Percentiles rank a stretch among this genome's conserved stretches.
These are phyloP conservation scores for Monarcha castaneiventris DNA, from an alignment of 2,113 vertebrate genomes.

Conservation along the genomic window DNA sequence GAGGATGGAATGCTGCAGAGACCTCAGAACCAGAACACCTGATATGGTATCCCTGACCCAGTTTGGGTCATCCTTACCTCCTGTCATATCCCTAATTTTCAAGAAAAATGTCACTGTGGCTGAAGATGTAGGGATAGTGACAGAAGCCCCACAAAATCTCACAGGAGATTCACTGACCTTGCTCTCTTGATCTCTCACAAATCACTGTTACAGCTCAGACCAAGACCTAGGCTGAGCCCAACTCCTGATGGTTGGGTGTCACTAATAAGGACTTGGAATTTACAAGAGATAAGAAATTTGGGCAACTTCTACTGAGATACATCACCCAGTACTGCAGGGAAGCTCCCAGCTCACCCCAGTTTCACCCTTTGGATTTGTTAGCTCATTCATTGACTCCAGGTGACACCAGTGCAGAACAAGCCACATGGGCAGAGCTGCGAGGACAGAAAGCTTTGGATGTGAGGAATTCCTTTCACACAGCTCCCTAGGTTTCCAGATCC, in stretches of 20 bases:
- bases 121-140: neutral
- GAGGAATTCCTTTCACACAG: neutral
- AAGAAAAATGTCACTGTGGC: neutral
- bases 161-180: neutral
- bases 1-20: neutral
- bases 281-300: neutral
- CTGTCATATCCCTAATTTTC: neutral
- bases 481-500: neutral
- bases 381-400: neutral
- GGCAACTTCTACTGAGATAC: neutral
- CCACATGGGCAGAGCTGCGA: neutral
- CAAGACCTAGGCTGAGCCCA: neutral
- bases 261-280: neutral
- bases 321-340: neutral
- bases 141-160: neutral
- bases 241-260: neutral
- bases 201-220: neutral
- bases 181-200: neutral
- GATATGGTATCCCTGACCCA: neutral
- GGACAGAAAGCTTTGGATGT: accelerated
- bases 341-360: neutral
- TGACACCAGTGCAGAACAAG: neutral
- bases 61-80: neutral
- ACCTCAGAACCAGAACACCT: neutral
- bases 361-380: too few relatives aligned